phyloP scores from a whole-genome alignment of 1,140 invertebrate species.

The Neodiprion fabricii region DNA sequence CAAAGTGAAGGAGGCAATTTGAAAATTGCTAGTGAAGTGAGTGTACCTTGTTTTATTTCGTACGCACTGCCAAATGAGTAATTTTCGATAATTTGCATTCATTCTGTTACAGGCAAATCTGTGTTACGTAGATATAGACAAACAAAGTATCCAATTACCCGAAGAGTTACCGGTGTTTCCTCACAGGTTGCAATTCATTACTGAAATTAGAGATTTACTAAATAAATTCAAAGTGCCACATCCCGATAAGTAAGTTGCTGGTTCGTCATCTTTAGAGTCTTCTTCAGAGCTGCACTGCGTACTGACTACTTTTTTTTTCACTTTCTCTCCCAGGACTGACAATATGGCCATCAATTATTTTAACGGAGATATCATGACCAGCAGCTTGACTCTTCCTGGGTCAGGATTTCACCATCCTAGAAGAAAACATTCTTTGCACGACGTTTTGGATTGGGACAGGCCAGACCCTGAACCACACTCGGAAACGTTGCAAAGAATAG shows the following conservation, averaged over 20 bases:
- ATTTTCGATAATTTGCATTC: neutral
- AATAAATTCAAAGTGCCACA: constrained; percentile 74
- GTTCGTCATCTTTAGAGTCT: neutral
- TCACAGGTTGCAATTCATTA: constrained; percentile 83
- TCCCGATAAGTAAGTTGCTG: constrained; percentile 52
- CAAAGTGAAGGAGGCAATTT: constrained; percentile 64
- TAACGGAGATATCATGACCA: constrained; percentile 64
- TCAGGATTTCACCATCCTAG: constrained; percentile 61
- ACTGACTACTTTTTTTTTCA: constrained; percentile 16
- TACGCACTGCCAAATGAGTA: neutral
- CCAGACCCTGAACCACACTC: constrained; percentile 66
- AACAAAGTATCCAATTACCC: constrained; percentile 87
- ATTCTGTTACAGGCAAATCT: constrained; percentile 74
- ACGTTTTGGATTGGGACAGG: constrained; percentile 74
- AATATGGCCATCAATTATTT: constrained; percentile 58
- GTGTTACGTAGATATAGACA: constrained; percentile 96
- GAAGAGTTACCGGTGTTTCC: constrained; percentile 96
- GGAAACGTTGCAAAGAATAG: constrained; percentile 79
- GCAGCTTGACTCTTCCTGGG: constrained; percentile 63
- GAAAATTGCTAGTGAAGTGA: constrained; percentile 69
- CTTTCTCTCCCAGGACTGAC: constrained; percentile 63
- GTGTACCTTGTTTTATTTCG: constrained; percentile 24
- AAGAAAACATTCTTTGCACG: constrained; percentile 78
- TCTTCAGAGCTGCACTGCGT: neutral
- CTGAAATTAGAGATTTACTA: constrained; percentile 83